phyloP scores from a whole-genome alignment of 1,140 invertebrate species.

The Archivesica marissinica region DNA sequence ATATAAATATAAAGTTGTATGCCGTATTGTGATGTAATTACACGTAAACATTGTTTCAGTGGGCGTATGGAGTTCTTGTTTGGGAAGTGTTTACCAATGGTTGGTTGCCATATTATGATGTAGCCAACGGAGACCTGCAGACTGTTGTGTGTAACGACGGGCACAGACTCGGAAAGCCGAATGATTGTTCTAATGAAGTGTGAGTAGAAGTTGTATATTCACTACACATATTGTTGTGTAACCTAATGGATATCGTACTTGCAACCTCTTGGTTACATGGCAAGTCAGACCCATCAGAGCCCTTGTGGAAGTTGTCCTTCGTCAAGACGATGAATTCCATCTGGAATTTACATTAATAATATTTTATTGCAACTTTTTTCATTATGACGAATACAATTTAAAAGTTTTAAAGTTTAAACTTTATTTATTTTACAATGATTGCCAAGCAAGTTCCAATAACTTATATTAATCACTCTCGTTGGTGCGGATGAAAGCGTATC shows the following conservation, averaged over 20 bases:
- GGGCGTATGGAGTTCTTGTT: slow-evolving; percentile 49
- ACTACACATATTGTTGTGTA: not conserved
- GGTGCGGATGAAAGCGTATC: too few species aligned
- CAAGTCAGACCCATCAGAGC: not conserved
- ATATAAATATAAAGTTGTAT: too few species aligned
- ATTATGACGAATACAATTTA: not conserved
- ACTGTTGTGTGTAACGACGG: not conserved
- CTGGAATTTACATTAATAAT: not conserved
- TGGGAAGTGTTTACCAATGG: slow-evolving; percentile 54
- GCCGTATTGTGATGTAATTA: too few species aligned
- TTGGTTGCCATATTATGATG: slow-evolving; percentile 48
- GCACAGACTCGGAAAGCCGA: slow-evolving; percentile 39
- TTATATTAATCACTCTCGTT: too few species aligned
- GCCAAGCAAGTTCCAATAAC: too few species aligned
- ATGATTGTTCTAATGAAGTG: slow-evolving; percentile 18
- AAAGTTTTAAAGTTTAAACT: too few species aligned
- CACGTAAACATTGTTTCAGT: slow-evolving; percentile 15
- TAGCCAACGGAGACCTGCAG: slow-evolving; percentile 1
- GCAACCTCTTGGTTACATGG: too few species aligned
- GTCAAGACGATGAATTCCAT: not conserved
- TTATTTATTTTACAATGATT: too few species aligned
- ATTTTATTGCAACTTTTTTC: not conserved
- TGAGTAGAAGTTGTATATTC: slow-evolving; percentile 1
- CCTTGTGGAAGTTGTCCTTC: not conserved
- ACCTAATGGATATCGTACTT: not conserved